Base-by-base conservation (phyloP, 1,140 invertebrate species). In the Drosophila kepulauana region DNA sequence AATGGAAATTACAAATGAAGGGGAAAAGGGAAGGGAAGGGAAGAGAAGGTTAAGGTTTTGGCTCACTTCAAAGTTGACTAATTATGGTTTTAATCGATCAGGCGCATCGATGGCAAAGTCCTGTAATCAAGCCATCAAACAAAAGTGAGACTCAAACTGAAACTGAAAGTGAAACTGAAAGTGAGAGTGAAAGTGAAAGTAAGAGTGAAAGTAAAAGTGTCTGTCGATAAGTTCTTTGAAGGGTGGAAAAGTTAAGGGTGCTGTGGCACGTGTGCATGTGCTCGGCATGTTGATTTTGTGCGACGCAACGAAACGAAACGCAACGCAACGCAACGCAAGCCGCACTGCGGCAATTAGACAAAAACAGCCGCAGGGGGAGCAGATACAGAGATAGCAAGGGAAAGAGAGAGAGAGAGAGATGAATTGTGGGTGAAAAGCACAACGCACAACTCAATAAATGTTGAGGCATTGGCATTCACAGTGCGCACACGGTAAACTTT, bases 21-120 rank as follows among this genome's bases (percentile, higher is more conserved):
- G 6, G 30, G 5, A 0, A 33, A 33, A 20, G 20, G 20, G 2
- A 20, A 20, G 20, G 20, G 20, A 20, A 2, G 20, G 20, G 3
- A 25, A 20, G 16, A 2, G 16, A 20, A 25, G 20, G 20, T 25
- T 41, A 10, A 33, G n/a, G 15, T 51, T 56, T 51, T 25, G 56
- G 41, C 38, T 46, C 66, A 67, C 69, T 82, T 69, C 63, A 87
- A 87, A 87, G 79, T 87, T 87, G 65, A 66, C 79, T 87, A 87
- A 87, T 87, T 87, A 87, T 82, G 82, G 66, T 79, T 81, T 86
- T 86, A 81, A 79, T 86, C 78, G 81, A 85, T 85, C 74, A 79
- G 81, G 52, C 72, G 45, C 57, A 70, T 58, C 67, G 67, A 28
- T 69, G 51, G 33, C n/a, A 56, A 61, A 62, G 33, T 51, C 48